Evolutionary conservation across 2,797 vertebrate species (phyloP), one percentile per base, ranked within the genome.

Genomic region (Gila robusta): DNA sequence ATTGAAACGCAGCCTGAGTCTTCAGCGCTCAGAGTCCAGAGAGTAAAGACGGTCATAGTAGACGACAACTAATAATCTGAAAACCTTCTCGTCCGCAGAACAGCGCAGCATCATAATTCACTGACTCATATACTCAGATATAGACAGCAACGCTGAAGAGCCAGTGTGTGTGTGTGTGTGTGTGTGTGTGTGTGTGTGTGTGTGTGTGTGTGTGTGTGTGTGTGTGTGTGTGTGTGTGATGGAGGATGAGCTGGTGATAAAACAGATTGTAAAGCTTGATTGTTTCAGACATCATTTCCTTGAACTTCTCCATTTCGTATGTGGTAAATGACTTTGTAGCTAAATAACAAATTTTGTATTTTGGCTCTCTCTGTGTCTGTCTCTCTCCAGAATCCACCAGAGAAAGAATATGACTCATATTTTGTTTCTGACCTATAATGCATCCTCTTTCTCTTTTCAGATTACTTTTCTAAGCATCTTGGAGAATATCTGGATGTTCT

Each of bases 381-480:
- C 37, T 9, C 2, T 47, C 54, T 64, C 54, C 4, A 35, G 32
- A 77, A 56, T 37, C 74, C 52, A 77, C 49, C 11, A 11, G 28
- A 56, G 49, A 37, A 77, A 21, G 44, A 14, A 56, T 52, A n/a
- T 7, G 32, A 77, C 10, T 37, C 35, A 59, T 59, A 14, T 44
- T 41, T 44, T 5, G 6, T 7, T 52, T 8, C 28, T 85, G 32
- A 56, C 21, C 1, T 16, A 21, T 78, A 4, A 39, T 14, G n/a
- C 35, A 76, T 67, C 23, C 41, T 26, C 82, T 77, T 35, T 37
- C 39, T 74, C 7, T 37, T 14, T 91, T 37, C 91, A 99, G 98
- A 98, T 87, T 99, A 99, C 94, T 99, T 99, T 92, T 97, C 97
- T 2, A 94, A 97, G 0, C 98, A 98, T 92, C 95, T 99, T 0